Base-by-base conservation (phyloP, 2,113 vertebrate genomes). In the Tyto alba region DNA sequence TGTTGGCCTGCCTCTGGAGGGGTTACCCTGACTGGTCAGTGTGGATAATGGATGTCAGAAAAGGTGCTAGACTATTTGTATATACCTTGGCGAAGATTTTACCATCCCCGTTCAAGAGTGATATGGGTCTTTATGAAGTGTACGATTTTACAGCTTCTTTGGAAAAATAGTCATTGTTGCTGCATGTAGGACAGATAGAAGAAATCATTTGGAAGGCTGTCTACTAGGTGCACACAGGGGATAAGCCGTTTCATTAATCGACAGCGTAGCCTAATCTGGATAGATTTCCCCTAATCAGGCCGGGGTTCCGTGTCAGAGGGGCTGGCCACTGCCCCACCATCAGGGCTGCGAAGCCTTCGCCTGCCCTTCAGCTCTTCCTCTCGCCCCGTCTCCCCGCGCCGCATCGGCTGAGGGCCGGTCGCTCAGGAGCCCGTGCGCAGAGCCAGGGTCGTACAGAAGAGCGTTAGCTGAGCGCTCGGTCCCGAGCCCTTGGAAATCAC, bases 1-100 rank as follows among this genome's bases (percentile, higher is more conserved):
- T 96, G 47, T 94, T 97, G 95, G 96, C 80, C 55, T 82, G 38
- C 43, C 60, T 85, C 64, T 94, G 80, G 67, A 89, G 63, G 69
- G 91, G 84, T 89, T 95, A 89, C 91, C 76, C 91, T 91, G 73
- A 55, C 86, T 60, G 80, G 80, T 91, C 94, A 95, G 56, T 2
- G 2, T 48, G 91, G 64, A 87, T 94, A 95, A 92, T 87, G 52
- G 83, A 95, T 96, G 94, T 95, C 94, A 96, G 84, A 89, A 89
- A 89, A 95, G 86, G 86, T 91, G 89, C 77, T 95, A 92, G 95
- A 76, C 86, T 94, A 56, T 89, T 95, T 75, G 80, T 91, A 87
- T 95, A 68, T 84, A 84, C 30, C 52, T 97, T 95, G 91, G 93
- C 52, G 0, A 94, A 81, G 73, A 87, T 78, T 94, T 91, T 67